These are phyloP conservation scores for Caenorhabditis sp. DNA, from an alignment of 2,888 invertebrate genomes.

Conservation along the genomic window DNA sequence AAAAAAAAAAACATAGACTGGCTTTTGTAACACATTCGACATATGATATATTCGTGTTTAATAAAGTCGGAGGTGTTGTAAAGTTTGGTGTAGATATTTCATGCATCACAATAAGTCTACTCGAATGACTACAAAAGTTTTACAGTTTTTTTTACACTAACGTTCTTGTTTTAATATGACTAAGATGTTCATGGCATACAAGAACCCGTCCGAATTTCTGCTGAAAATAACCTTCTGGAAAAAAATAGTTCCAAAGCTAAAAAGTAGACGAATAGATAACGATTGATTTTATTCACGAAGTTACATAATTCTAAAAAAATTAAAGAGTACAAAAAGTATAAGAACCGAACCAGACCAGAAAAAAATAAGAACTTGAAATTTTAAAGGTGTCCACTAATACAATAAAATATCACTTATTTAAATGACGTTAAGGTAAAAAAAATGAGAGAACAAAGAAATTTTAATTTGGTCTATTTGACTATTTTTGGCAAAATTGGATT, in stretches of 20 bases:
- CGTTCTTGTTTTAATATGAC: too few species aligned
- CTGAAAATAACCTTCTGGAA: too few species aligned
- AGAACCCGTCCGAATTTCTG: too few species aligned
- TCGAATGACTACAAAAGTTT: background rate
- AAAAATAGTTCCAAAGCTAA: too few species aligned
- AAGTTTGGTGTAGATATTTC: background rate
- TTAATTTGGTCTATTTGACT: slow-evolving; percentile 1
- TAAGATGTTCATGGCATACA: too few species aligned
- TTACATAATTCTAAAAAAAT: background rate
- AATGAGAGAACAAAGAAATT: background rate
- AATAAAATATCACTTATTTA: background rate
- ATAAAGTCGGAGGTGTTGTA: background rate
- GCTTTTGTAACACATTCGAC: slow-evolving; percentile 1
- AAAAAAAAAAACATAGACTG: background rate
- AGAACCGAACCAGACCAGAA: slow-evolving; percentile 6
- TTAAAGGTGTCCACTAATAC: background rate
- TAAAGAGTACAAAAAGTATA: background rate
- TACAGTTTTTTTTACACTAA: too few species aligned
- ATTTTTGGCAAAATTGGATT: background rate
- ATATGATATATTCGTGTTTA: slow-evolving; percentile 11
- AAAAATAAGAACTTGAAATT: background rate
- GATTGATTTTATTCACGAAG: background rate
- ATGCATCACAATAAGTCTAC: too few species aligned
- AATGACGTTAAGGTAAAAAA: background rate
- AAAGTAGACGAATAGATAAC: too few species aligned